Base-by-base conservation (phyloP, 2,888 invertebrate species). In the Neria commutata region DNA sequence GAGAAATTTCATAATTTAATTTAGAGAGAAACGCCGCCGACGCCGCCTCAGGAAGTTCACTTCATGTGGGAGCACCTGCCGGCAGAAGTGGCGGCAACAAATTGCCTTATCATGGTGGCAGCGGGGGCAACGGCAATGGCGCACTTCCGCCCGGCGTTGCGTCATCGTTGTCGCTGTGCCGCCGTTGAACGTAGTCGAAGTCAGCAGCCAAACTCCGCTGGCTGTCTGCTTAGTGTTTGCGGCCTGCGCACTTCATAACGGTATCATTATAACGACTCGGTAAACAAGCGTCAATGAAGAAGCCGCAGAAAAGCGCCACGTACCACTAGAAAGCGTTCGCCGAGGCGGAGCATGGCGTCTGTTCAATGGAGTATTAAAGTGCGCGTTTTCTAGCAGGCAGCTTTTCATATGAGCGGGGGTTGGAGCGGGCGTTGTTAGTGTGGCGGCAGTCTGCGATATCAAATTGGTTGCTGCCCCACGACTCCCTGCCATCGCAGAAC, bases 1-100 rank as follows among this genome's bases (percentile, higher is more conserved):
- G 58, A 65, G 58, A 58, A 61, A 62, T 63, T 67, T 64, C 57
- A 65, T 65, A 65, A 65, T 62, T 64, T 60, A 60, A 67, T 67
- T 65, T 65, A 19, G 61, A 25, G 52, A 60, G 60, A 62, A 64
- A 11, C 11, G 29, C 29, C 11, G 5, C n/a, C 37, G 8, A n/a
- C n/a, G n/a, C n/a, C n/a, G 4, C 37, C 37, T 14, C 8, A 37
- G 11, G 37, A 37, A 37, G 14, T 37, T 6, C 8, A 37, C 37
- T 37, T 6, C 8, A 37, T 29, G 29, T 29, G 5, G 29, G 11
- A 8, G 11, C n/a, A n/a, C n/a, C n/a, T n/a, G n/a, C n/a, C n/a
- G 29, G 29, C 29, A 11, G 29, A 5, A 11, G 29, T 11, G 11
- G 37, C 37, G 37, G 37, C 37, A 37, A 14, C 37, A 37, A 37